Base-by-base conservation (phyloP, 2,113 vertebrate genomes). In the Himantopus leucocephalus region DNA sequence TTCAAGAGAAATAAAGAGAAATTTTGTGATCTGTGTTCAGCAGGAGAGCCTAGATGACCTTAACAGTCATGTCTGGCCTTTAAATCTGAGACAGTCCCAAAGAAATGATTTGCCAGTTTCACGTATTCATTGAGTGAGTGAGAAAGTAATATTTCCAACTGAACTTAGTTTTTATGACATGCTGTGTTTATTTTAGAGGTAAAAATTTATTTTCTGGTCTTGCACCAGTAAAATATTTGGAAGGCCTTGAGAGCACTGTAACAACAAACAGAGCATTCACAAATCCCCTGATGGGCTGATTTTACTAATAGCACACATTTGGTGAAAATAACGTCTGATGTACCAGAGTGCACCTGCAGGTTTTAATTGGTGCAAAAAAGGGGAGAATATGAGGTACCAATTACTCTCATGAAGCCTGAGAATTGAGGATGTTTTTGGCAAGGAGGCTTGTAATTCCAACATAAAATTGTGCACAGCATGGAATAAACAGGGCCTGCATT, bases 351-450 rank as follows among this genome's bases (percentile, higher is more conserved):
- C 92, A 96, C 94, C 94, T 96, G 94, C 92, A 92, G 62, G 53
- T 88, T 96, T 96, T 96, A 97, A 97, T 94, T 96, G 94, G 88
- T 78, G 59, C 64, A 87, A 59, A 94, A 91, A 95, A 64, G 79
- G 70, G 41, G 73, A 86, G 47, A 92, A 39, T 83, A 43, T 55
- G 88, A 92, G 81, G 79, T 89, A 80, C 79, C 73, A 96, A 74
- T 92, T 94, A 94, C 56, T 85, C 56, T 94, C 77, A 88, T 0
- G 0, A 84, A 90, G 85, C 68, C 48, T 0, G 5, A 82, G 66
- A 92, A 85, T 77, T 77, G 78, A 83, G 78, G 84, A 85, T 0
- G 3, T 37, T 94, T 85, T 96, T 91, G 90, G 85, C 70, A 94
- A 68, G 45, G 53, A 62, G 48, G 45, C 70, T 95, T 94, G 73